Evolutionary conservation across 2,113 vertebrate species (phyloP).

Genomic region (Euleptes europaea): DNA sequence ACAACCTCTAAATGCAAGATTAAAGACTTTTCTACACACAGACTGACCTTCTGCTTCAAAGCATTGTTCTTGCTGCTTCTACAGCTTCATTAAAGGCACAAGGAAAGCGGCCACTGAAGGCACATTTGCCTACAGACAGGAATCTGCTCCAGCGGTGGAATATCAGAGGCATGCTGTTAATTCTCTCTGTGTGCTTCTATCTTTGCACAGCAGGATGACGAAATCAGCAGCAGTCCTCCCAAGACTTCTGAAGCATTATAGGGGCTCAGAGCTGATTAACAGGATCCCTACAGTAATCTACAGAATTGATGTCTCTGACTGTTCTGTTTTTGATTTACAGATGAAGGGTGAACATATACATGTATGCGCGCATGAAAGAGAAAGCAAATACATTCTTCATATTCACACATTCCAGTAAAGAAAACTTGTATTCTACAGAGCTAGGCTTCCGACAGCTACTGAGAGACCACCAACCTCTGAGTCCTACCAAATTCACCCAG

Average conservation of each 20-base stretch:
- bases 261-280: constrained; percentile 68
- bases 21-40: constrained; percentile 43
- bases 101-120: constrained; percentile 23
- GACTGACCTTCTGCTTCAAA: constrained; percentile 37
- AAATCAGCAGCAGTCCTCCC: constrained; percentile 38
- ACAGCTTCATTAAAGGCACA: neutral
- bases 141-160: constrained; percentile 52
- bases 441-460: neutral
- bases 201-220: constrained; percentile 15
- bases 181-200: constrained; percentile 1
- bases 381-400: no score
- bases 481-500: no score
- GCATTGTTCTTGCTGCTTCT: neutral
- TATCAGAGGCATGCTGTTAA: constrained; percentile 40
- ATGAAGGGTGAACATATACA: neutral
- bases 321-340: constrained; percentile 28
- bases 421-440: neutral
- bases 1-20: neutral
- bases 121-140: constrained; percentile 66
- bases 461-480: no score
- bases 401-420: neutral
- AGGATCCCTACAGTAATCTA: constrained; percentile 67
- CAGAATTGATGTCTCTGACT: constrained; percentile 63
- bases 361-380: no score
- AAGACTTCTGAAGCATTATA: constrained; percentile 58